Base-by-base conservation (phyloP, 2,888 invertebrate species). In the Drosophila kanekoi region DNA sequence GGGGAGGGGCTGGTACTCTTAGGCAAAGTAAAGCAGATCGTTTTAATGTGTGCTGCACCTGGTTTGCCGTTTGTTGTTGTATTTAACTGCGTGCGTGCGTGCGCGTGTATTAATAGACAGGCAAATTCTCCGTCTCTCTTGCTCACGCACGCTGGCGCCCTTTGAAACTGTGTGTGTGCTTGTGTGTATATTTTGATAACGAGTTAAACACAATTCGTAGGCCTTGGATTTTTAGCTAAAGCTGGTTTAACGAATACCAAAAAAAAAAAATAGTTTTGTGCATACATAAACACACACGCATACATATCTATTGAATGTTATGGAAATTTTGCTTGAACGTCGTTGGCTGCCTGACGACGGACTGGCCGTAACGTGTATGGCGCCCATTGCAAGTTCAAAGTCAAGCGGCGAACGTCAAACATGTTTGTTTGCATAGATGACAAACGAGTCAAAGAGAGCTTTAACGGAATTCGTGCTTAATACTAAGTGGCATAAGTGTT, bases 311-410 rank as follows among this genome's bases (percentile, higher is more conserved):
- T 28, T 4, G 33, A 2, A 44, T 65, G 33, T 48, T 56, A 54
- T 72, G 61, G 60, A 76, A 62, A 65, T 68, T 66, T 59, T 40
- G 44, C 43, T 59, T 56, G 53, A 53, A 41, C 35, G 38, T 32
- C 35, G 38, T 32, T 60, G 51, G 18, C n/a, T 43, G 18, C 13
- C 16, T n/a, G 13, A 32, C 33, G 20, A 18, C 32, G 16, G 9
- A 18, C 37, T 38, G 11, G 43, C 20, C 16, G 48, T 37, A 54
- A 28, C 32, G 35, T 48, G 48, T 54, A 13, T 51, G 48, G 35
- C 59, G 56, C 20, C 41, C 14, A 20, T 54, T 56, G 59, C 70
- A 83, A 81, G 81, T 81, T 81, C 84, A 84, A 81, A 81, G 84
- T 81, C 81, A 73, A 67, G 51, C 72, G 41, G 16, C 53, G 68